These are phyloP conservation scores for Mylabris phalerata DNA, from an alignment of 1,140 invertebrate species.

Conservation along the genomic window DNA sequence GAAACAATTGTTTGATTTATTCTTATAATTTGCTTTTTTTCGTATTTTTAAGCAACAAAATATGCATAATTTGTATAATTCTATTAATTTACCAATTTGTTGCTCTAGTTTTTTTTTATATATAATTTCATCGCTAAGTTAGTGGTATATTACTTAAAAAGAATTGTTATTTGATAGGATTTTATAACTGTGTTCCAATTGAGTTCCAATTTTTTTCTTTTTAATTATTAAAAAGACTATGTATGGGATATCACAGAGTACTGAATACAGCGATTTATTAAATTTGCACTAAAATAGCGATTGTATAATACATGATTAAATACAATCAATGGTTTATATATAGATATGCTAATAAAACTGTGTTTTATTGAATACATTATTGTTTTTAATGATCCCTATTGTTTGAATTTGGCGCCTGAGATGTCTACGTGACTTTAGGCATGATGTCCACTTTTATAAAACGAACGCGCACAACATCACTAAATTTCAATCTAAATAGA, in stretches of 20 bases:
- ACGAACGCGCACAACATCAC: no score
- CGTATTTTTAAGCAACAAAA: no score
- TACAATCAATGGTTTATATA: conserved; percentile 24
- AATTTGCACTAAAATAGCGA: conserved; percentile 23
- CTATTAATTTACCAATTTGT: no score
- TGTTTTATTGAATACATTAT: conserved; percentile 11
- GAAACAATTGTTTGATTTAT: no score
- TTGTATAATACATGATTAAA: conserved; percentile 21
- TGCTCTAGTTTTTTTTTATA: no score
- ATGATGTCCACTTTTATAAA: not conserved
- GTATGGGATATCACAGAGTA: conserved; percentile 22
- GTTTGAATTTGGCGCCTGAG: conserved; percentile 6
- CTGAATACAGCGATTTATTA: conserved; percentile 19
- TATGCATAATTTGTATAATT: no score
- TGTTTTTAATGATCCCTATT: not conserved
- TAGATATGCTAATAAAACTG: conserved; percentile 19
- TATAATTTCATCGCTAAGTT: no score
- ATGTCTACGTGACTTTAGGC: conserved; percentile 7
- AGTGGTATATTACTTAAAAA: not conserved
- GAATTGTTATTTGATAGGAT: not conserved
- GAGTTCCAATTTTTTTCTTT: conserved; percentile 5
- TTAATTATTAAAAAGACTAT: conserved; percentile 7
- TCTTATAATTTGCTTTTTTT: no score
- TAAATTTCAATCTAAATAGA: no score
- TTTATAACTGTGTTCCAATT: conserved; percentile 4